Evolutionary conservation across 1,140 invertebrate genomes (phyloP), one percentile per base, ranked within the genome.

Genomic region (Radopholus similis): DNA sequence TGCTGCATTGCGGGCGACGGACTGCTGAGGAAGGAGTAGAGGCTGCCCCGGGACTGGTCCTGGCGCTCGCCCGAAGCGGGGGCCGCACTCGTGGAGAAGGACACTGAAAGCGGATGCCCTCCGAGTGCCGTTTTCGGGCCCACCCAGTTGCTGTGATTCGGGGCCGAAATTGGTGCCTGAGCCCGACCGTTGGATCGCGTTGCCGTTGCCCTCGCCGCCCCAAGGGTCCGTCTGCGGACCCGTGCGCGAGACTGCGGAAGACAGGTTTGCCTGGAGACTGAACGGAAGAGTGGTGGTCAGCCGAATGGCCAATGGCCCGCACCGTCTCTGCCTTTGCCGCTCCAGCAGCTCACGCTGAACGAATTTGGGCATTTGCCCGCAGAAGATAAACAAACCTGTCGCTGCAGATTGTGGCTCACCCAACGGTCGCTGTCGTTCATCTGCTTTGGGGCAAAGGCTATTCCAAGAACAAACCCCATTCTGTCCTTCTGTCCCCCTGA

Each of bases 351-450:
- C 55, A 4, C 35, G 34, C 55, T 64, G 26, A 30, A 64, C n/a
- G n/a, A n/a, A n/a, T n/a, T n/a, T n/a, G n/a, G n/a, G n/a, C n/a
- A n/a, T 47, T 40, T 67, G 32, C 23, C 18, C 18, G 4, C 13
- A 21, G 15, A n/a, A 70, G 28, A 30, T 44, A 42, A 32, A 57
- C 9, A 74, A 60, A 78, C 74, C 59, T 75, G 74, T 64, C 70
- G 40, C 44, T 75, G 74, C 38, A 75, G 49, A 70, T 78, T 75
- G 9, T 73, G 55, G 18, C 47, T 54, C 26, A 75, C 75, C 74
- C 74, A 75, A 1, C 77, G 67, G 21, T 65, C 51, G 18, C 55
- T 60, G 23, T 68, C 62, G 57, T 60, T 73, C 72, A 73, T 77
- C 38, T 28, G 47, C 47, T 26, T 51, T 47, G 44, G 44, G 42